These are phyloP conservation scores for Cynodonichthys magdalenae DNA, from an alignment of 2,797 vertebrate species.

Conservation along the genomic window DNA sequence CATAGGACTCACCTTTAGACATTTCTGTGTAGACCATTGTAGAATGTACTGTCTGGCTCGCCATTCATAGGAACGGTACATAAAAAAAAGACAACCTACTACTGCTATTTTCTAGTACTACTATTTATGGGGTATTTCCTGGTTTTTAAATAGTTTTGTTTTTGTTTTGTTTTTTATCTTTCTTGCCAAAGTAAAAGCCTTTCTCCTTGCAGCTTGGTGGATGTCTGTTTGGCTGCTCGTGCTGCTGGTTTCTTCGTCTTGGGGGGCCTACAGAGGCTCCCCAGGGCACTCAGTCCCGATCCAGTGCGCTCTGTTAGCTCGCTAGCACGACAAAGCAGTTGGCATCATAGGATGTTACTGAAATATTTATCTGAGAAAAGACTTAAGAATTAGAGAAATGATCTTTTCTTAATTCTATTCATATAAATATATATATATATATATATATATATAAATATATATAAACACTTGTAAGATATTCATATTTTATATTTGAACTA, in stretches of 20 bases:
- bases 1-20: conserved; percentile 88
- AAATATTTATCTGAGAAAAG: conserved; percentile 85
- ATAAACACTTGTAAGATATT: conserved; percentile 84
- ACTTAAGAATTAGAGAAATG: conserved; percentile 79
- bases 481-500: conserved; percentile 87
- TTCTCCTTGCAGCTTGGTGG: conserved; percentile 82
- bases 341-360: conserved; percentile 80
- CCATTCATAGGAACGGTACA: conserved; percentile 65
- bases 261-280: conserved; percentile 48
- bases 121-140: conserved; percentile 87
- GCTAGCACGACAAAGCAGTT: conserved; percentile 67
- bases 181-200: conserved; percentile 96
- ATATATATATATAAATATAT: conserved; percentile 81
- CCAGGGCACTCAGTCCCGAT: conserved; percentile 57
- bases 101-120: conserved; percentile 89
- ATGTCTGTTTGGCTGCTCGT: conserved; percentile 76
- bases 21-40: conserved; percentile 86
- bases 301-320: conserved; percentile 66
- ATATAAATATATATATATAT: conserved; percentile 68
- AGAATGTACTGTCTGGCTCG: conserved; percentile 84
- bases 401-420: conserved; percentile 78
- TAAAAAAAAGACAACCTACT: conserved; percentile 79
- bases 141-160: conserved; percentile 83
- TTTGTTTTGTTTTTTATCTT: conserved; percentile 71
- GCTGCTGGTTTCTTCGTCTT: conserved; percentile 57